Evolutionary conservation across 2,797 vertebrate genomes (phyloP).

Genomic region (Pangasius djambal): DNA sequence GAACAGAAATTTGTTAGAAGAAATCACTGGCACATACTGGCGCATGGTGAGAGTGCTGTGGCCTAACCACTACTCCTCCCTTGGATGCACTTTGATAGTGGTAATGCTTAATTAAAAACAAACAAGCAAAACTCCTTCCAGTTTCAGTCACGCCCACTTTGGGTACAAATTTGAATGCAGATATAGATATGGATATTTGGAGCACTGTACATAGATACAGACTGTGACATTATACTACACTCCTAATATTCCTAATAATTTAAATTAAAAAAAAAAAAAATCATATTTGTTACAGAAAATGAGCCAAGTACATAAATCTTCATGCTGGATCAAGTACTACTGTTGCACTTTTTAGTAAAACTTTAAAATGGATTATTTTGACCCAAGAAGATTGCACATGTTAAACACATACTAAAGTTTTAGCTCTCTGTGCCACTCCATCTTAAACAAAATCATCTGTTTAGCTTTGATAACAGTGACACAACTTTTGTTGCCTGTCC

Average conservation of each 20-base stretch:
- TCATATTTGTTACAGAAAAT: background rate
- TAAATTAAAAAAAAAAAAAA: background rate
- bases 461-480: background rate
- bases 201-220: background rate
- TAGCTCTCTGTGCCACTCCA: background rate
- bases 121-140: background rate
- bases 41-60: no score
- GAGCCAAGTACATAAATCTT: background rate
- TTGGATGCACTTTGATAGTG: background rate
- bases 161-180: background rate
- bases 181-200: background rate
- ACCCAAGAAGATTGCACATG: background rate
- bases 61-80: no score
- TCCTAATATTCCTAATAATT: background rate
- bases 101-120: background rate
- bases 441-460: background rate
- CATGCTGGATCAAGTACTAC: background rate
- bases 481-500: conserved; percentile 19
- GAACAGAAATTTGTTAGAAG: background rate
- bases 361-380: background rate
- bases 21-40: background rate
- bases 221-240: background rate
- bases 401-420: background rate
- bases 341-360: background rate
- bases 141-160: background rate